A percentile compares a stretch with the other conserved stretches of the same genome.
Conservation (phyloP, 1,140 invertebrate species). For the Lucilia cuprina region DNA sequence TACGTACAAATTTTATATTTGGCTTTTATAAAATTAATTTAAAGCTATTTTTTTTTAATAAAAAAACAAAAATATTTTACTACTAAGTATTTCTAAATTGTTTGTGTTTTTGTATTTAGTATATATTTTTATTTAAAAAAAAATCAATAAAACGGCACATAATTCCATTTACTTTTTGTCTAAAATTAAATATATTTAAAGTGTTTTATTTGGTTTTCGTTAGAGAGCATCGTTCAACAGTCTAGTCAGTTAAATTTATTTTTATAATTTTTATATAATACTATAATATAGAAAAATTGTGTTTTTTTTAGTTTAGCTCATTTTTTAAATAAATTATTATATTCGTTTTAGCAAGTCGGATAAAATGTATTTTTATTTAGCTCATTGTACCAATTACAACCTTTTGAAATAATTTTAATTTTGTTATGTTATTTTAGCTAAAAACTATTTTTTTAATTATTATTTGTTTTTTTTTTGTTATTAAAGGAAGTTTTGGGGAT, state of each 20-base stretch:
- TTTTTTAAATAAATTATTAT: neutral
- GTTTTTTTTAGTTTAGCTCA: neutral
- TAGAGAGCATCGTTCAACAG: neutral
- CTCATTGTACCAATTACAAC: neutral
- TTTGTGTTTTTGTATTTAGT: neutral
- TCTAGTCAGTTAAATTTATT: neutral
- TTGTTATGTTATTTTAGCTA: neutral
- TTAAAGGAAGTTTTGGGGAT: neutral
- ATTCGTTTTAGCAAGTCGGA: neutral
- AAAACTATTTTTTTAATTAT: neutral
- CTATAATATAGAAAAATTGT: neutral
- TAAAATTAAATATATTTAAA: neutral
- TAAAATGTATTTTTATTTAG: neutral
- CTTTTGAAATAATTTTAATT: neutral
- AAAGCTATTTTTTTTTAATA: neutral
- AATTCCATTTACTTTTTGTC: neutral
- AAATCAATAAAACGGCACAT: neutral
- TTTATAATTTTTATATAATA: neutral
- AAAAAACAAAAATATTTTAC: neutral
- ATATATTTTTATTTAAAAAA: neutral
- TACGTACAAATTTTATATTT: neutral
- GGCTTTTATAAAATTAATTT: neutral
- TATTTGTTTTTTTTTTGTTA: no score
- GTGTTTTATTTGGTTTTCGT: neutral
- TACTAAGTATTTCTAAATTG: neutral